phyloP scores from a whole-genome alignment of 2,113 vertebrate species.

The Phrynocephalus versicolor region DNA sequence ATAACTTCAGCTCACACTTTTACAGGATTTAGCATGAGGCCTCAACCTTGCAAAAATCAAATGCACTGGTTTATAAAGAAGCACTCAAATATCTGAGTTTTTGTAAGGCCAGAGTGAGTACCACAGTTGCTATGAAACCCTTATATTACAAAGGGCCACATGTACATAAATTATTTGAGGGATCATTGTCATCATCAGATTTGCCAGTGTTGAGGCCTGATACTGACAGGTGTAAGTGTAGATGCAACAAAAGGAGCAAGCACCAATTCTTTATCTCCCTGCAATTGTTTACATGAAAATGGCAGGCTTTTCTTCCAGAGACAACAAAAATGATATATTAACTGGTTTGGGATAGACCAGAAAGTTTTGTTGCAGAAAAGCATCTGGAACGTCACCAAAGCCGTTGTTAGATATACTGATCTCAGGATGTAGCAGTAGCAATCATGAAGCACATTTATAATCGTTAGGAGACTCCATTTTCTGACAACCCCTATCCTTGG shows the following conservation, averaged over 20 bases:
- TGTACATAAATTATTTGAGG: not conserved
- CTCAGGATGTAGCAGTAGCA: not conserved
- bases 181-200: constrained; percentile 41
- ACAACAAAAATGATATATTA: constrained; percentile 6
- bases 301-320: constrained; percentile 32
- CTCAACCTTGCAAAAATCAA: constrained; percentile 48
- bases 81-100: constrained; percentile 41
- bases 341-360: not conserved
- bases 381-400: not conserved
- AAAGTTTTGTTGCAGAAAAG: not conserved
- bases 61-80: constrained; percentile 40
- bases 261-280: constrained; percentile 27
- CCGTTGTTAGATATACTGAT: not conserved
- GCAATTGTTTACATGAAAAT: constrained; percentile 13
- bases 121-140: not conserved
- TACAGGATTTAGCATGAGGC: constrained; percentile 36
- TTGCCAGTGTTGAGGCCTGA: constrained; percentile 44
- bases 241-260: constrained; percentile 56
- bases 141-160: not conserved
- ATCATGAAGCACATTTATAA: not conserved
- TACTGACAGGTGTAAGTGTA: constrained; percentile 49
- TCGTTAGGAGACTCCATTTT: not conserved
- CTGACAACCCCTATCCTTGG: not conserved
- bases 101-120: not conserved
- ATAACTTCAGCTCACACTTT: constrained; percentile 40